Evolutionary conservation across 2,113 vertebrate species (phyloP), one percentile per base, ranked within the genome.

Genomic region (Dendropsophus ebraccatus): DNA sequence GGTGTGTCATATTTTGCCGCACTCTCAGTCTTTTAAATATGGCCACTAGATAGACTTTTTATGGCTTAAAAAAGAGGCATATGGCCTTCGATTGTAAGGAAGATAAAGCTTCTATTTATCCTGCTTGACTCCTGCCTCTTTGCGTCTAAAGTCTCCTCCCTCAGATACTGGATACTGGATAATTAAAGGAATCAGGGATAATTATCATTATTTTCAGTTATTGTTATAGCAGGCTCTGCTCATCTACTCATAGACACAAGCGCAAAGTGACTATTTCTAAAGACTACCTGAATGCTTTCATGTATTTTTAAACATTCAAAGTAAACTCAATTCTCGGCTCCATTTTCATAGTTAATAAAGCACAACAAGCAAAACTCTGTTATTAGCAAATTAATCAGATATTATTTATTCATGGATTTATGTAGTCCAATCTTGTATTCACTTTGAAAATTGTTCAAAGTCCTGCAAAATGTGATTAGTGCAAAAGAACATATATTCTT

Each of bases 341-440:
- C 35, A 62, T 65, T 81, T 81, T 58, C 32, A 25, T 58, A 11
- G 56, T 65, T 81, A 60, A 47, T 81, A 45, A 25, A 47, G 56
- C 35, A 81, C 90, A 94, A 92, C 92, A 94, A 91, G 94, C 92
- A 92, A 89, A 87, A 90, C 92, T 90, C 88, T 95, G 93, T 94
- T 92, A 32, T 95, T 93, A 94, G 92, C 85, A 85, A 93, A 94
- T 95, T 91, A 94, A 95, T 94, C 94, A 94, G 95, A 94, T 91
- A 91, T 88, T 85, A 93, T 94, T 94, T 95, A 95, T 95, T 95
- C 93, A 95, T 95, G 94, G 91, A 87, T 90, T 93, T 94, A 93
- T 93, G 95, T 94, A 93, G 94, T 94, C 93, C 93, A 95, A 94
- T 95, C 91, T 92, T 91, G 94, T 92, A 94, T 94, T 94, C 93